Base-by-base conservation (phyloP, 1,140 invertebrate genomes). In the Drosophila sucinea region DNA sequence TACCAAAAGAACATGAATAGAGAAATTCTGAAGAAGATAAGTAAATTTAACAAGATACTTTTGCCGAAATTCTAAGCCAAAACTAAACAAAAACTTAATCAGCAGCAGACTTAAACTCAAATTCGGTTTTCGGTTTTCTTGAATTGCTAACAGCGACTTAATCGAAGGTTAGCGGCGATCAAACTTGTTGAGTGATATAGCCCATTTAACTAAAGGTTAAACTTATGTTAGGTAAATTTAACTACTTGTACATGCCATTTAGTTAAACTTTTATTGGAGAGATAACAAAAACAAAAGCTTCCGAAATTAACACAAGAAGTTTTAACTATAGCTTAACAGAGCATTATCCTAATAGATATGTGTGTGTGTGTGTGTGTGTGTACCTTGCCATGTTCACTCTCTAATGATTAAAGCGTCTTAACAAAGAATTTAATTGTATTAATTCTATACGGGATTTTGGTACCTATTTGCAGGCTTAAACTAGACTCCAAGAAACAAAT, bases 1-100 rank as follows among this genome's bases (percentile, higher is more conserved):
- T 4, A 40, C 11, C 25, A 57, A 58, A 29, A 17, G n/a, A 41
- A 1, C 57, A 32, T 23, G n/a, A 41, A 41, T 55, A 60, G 27
- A 60, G 27, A 8, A 67, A 32, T 61, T 61, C 33, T 40, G n/a
- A 35, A 47, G 5, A 7, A 8, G 41, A 47, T 47, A 47, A 47
- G 17, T 47, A 47, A 47, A 51, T 51, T 7, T 51, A 17, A 51
- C 23, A 25, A 51, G 23, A 51, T 51, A 51, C 8, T 27, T 47
- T 47, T 47, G 3, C 44, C 41, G 17, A 47, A 44, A 44, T 7
- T 47, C 44, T 8, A 47, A 47, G 17, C 17, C 17, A 47, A 47
- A 25, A 23, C 23, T 6, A 6, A 23, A 25, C 17, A 6, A 47
- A 47, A 47, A 23, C 44, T 17, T 17, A 17, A 17, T 17, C 17